Percentiles rank a stretch among this genome's conserved stretches.
phyloP scores from a whole-genome alignment of 2,797 vertebrate species.

The Typhlichthys subterraneus region DNA sequence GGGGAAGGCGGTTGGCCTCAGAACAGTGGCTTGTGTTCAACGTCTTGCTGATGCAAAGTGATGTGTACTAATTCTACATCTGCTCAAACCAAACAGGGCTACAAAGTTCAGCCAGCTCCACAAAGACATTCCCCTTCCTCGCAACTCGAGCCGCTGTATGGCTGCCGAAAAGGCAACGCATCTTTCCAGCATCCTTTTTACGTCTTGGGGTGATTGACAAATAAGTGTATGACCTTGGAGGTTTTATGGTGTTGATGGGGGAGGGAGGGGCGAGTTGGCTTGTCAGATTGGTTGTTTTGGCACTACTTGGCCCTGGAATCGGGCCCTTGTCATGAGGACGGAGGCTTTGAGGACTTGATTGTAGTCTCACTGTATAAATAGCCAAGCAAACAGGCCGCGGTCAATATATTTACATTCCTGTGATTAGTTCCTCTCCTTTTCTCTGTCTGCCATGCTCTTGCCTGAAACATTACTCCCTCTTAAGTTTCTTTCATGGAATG shows the following conservation, averaged over 20 bases:
- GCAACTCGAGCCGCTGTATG: constrained; percentile 25
- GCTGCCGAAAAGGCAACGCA: constrained; percentile 28
- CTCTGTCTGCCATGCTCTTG: constrained; percentile 14
- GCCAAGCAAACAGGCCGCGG: constrained; percentile 75
- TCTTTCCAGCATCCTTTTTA: constrained; percentile 41
- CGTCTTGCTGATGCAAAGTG: constrained; percentile 74
- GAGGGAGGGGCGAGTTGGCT: constrained; percentile 39
- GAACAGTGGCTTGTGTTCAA: constrained; percentile 63
- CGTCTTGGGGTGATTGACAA: constrained; percentile 55
- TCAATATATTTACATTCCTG: constrained; percentile 77
- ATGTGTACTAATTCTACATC: constrained; percentile 79
- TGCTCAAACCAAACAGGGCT: constrained; percentile 71
- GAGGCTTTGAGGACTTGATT: constrained; percentile 65
- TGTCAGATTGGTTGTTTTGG: constrained; percentile 56
- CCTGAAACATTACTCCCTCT: neutral
- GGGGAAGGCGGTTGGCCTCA: constrained; percentile 54
- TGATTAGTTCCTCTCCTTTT: constrained; percentile 30
- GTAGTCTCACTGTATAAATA: constrained; percentile 73
- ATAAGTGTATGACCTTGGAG: constrained; percentile 56
- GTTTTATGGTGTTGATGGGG: constrained; percentile 20
- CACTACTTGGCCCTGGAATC: constrained; percentile 66
- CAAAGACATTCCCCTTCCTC: constrained; percentile 47
- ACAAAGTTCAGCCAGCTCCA: constrained; percentile 66
- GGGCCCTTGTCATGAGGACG: constrained; percentile 62
- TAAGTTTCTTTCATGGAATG: neutral